Evolutionary conservation across 2,113 vertebrate species (phyloP).

Genomic region (Chionis minor): DNA sequence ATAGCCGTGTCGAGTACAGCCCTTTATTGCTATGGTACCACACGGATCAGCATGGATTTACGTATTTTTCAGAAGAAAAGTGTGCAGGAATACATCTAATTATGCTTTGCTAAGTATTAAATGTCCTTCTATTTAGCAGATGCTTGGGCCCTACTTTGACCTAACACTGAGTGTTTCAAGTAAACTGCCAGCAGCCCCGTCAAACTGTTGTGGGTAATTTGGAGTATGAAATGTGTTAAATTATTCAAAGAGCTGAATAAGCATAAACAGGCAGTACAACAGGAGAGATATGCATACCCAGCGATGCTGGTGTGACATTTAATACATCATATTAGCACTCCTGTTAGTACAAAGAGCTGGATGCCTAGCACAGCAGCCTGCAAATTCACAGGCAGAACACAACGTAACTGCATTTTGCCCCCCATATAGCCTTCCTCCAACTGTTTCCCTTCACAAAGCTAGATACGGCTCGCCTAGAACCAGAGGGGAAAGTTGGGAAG

Average conservation of each 20-base stretch:
- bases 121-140: constrained; percentile 79
- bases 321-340: constrained; percentile 90
- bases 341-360: constrained; percentile 78
- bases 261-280: constrained; percentile 84
- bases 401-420: neutral
- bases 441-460: neutral
- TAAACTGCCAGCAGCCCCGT: constrained; percentile 83
- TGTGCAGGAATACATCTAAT: constrained; percentile 69
- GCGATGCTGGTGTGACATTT: constrained; percentile 85
- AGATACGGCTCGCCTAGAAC: neutral
- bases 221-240: constrained; percentile 89
- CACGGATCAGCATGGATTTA: neutral
- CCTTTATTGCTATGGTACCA: neutral
- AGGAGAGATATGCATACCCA: constrained; percentile 79
- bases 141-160: constrained; percentile 79
- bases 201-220: constrained; percentile 89
- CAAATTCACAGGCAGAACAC: constrained; percentile 6
- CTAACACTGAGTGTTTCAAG: constrained; percentile 81
- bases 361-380: constrained; percentile 46
- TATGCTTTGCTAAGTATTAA: constrained; percentile 76
- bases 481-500: constrained; percentile 18
- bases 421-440: neutral
- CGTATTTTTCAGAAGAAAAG: constrained; percentile 37
- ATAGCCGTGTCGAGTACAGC: neutral
- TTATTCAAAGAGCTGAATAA: constrained; percentile 96